Percentiles rank a stretch among this genome's conserved stretches.
Evolutionary conservation across 2,113 vertebrate genomes (phyloP).

Genomic region (Rhadina sibilatrix): DNA sequence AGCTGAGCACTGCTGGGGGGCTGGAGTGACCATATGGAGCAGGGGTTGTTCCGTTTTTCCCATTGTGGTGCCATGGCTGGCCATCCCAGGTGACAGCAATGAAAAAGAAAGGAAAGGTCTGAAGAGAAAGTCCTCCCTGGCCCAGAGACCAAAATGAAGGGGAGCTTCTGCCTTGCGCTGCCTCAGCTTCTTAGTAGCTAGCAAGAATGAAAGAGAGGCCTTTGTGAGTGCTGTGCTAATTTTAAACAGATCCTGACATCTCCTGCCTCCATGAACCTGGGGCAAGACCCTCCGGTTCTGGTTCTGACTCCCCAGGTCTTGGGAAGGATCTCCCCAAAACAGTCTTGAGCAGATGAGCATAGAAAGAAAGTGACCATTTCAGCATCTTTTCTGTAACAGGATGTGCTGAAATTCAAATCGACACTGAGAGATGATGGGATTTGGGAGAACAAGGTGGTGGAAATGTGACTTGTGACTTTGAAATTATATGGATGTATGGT

Average conservation of each 20-base stretch:
- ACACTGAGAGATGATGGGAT: background rate
- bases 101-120: background rate
- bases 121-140: background rate
- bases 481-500: background rate
- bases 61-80: background rate
- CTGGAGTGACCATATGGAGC: background rate
- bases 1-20: rapidly evolving
- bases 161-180: background rate
- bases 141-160: background rate
- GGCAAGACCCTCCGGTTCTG: background rate
- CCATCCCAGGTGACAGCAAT: background rate
- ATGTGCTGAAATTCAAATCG: background rate
- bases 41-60: background rate
- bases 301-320: background rate
- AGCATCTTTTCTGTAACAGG: background rate
- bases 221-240: background rate
- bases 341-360: rapidly evolving
- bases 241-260: background rate
- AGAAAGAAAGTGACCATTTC: background rate
- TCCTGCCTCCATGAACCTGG: background rate
- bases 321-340: background rate
- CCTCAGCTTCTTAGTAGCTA: background rate
- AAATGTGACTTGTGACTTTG: background rate
- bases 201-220: rapidly evolving
- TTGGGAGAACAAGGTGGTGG: background rate